A percentile compares a stretch with the other conserved stretches of the same genome.
Evolutionary conservation across 1,140 invertebrate species (phyloP).

Genomic region (Lysiphlebus fabarum): DNA sequence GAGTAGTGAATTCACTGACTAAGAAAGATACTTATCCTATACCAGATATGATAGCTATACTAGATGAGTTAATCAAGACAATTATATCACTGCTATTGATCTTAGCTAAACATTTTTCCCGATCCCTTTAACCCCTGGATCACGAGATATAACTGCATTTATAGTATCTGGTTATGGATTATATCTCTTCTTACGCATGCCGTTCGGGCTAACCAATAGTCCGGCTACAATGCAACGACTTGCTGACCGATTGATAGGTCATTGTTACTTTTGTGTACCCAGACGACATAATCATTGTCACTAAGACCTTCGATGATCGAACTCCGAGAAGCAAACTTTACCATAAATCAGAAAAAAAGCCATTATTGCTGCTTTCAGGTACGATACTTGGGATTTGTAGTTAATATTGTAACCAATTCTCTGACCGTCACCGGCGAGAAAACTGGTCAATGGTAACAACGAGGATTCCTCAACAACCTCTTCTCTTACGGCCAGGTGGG

Average conservation of each 20-base stretch:
- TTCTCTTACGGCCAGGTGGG: too few relatives aligned
- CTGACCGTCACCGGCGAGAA: too few relatives aligned
- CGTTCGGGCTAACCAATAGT: constrained; percentile 47
- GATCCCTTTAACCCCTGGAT: constrained; percentile 30
- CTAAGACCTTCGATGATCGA: constrained; percentile 37
- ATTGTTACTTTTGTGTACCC: constrained; percentile 34
- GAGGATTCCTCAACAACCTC: constrained; percentile 31
- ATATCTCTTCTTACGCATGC: constrained; percentile 46
- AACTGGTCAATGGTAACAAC: constrained; percentile 35
- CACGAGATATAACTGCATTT: constrained; percentile 49
- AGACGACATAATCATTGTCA: constrained; percentile 38
- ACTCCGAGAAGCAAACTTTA: constrained; percentile 22
- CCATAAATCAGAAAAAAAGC: constrained; percentile 36
- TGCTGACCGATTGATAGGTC: constrained; percentile 39
- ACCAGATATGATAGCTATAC: too few relatives aligned
- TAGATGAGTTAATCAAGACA: too few relatives aligned
- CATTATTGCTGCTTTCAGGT: constrained; percentile 27
- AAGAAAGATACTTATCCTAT: too few relatives aligned
- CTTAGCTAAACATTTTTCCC: constrained; percentile 38
- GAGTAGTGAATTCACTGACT: too few relatives aligned
- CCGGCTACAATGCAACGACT: constrained; percentile 42
- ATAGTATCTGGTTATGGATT: constrained; percentile 40
- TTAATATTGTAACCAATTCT: too few relatives aligned
- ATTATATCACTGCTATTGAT: too few relatives aligned
- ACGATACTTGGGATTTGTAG: constrained; percentile 36